These are phyloP conservation scores for Nematostella vectensis DNA, from an alignment of 92 coral and sea anemone genomes.

Conservation along the genomic window DNA sequence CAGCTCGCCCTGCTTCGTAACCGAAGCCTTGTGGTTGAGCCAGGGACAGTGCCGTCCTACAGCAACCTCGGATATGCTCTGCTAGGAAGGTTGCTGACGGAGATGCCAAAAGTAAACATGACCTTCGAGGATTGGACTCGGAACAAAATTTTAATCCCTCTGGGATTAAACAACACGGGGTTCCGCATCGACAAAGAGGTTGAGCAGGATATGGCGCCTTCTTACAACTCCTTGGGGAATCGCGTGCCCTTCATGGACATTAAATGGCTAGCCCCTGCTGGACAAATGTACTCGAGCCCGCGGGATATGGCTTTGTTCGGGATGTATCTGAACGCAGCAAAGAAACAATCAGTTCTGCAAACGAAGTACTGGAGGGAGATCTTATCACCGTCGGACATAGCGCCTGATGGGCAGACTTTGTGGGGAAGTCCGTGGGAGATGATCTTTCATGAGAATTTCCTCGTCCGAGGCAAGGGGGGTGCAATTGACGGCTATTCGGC, in stretches of 20 bases:
- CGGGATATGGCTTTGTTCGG: slow-evolving; percentile 19
- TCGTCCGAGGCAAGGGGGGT: slow-evolving; percentile 46
- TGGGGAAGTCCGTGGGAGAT: slow-evolving; percentile 59
- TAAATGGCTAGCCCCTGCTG: slow-evolving; percentile 26
- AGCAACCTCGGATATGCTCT: too few relatives aligned
- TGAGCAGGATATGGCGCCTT: slow-evolving; percentile 26
- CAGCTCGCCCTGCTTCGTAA: slow-evolving; percentile 25
- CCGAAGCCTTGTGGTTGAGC: slow-evolving; percentile 34
- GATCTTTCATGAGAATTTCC: slow-evolving; percentile 32
- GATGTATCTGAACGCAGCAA: slow-evolving; percentile 13
- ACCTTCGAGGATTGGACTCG: slow-evolving; percentile 21
- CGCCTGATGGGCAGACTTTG: slow-evolving; percentile 33
- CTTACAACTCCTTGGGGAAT: slow-evolving; percentile 15
- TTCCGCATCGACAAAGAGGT: slow-evolving; percentile 8
- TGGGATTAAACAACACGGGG: slow-evolving; percentile 24
- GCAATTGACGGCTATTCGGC: slow-evolving; percentile 22
- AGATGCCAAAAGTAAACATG: neutral
- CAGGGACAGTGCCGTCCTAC: slow-evolving; percentile 41
- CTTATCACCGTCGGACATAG: slow-evolving; percentile 22
- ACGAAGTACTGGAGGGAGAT: slow-evolving; percentile 19
- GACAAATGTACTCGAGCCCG: slow-evolving; percentile 27
- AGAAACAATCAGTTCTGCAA: slow-evolving; percentile 7
- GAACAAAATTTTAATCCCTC: slow-evolving; percentile 18
- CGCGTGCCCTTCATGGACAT: slow-evolving; percentile 14
- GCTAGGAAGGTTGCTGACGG: slow-evolving; percentile 36